Base-by-base conservation (phyloP, 1,140 invertebrate species). In the Brachionus plicatilis region DNA sequence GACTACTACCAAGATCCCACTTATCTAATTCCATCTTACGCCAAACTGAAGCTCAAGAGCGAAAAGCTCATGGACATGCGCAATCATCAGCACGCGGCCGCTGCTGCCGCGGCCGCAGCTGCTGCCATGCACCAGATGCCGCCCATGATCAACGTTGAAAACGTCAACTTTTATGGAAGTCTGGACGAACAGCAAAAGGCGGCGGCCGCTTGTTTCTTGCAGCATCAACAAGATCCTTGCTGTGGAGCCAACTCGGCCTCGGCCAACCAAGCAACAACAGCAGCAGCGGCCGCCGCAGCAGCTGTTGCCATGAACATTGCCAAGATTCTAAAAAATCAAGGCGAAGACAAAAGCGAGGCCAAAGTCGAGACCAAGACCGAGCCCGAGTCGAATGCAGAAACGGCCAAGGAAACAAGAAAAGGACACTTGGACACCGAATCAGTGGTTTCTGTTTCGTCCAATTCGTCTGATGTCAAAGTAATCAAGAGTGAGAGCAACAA, bases 121-220 rank as follows among this genome's bases (percentile, higher is more conserved):
- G 41, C 41, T 76, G 72, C 72, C 17, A 76, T 76, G 4, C 45
- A 50, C 41, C 72, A 47, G 47, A 76, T 50, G 41, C 72, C 72
- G 8, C 72, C 72, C n/a, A 76, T 76, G 72, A 76, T 76, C 7
- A 76, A 76, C 14, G 72, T 76, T 76, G 72, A 76, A 76, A 76
- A 76, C 27, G 72, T 76, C 9, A 76, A 76, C 45, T 76, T 76
- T 76, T 76, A 76, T 76, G 72, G 41, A 24, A 76, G 6, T 24
- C 24, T 76, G 20, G 45, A 76, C 43, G 72, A 76, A 9, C 41
- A 76, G 45, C 72, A 76, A 76, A 47, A 76, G 47, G 72, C 72
- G 0, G 41, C 72, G 11, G 68, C 68, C 6, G 68, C 68, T 12
- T 76, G 41, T 24, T 76, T 76, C 47, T 27, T 47, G 17, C 72